A percentile compares a stretch with the other conserved stretches of the same genome.
These are phyloP conservation scores for Nomada hirtipes DNA, from an alignment of 2,888 invertebrate genomes.

Conservation along the genomic window DNA sequence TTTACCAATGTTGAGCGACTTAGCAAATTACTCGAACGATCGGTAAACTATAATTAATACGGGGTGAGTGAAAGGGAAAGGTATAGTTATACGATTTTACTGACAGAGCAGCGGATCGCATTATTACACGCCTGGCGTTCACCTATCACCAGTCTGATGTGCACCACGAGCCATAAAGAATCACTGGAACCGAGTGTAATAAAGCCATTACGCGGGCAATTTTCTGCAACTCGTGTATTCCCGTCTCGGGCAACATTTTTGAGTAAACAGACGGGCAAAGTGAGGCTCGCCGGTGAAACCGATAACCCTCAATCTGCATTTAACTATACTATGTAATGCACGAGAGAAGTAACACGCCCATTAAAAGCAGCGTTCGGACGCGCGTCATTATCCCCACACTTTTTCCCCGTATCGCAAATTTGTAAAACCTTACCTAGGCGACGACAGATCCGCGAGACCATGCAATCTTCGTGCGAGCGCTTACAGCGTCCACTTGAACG, in stretches of 20 bases:
- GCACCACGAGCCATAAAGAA: background rate
- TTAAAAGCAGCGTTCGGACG: conserved; percentile 21
- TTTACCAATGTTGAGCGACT: background rate
- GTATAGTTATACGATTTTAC: too few species aligned
- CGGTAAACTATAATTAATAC: too few species aligned
- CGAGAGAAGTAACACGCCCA: conserved; percentile 22
- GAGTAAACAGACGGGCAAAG: conserved; percentile 32
- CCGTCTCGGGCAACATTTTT: background rate
- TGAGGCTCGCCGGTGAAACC: conserved; percentile 10
- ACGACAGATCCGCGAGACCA: too few species aligned
- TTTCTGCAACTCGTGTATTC: background rate
- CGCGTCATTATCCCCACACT: conserved; percentile 6
- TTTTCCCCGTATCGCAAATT: background rate
- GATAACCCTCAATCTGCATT: conserved; percentile 37
- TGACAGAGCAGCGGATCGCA: background rate
- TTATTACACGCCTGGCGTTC: background rate
- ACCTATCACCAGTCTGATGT: background rate
- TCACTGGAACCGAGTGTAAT: background rate
- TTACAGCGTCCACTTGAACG: too few species aligned
- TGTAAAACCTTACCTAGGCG: background rate
- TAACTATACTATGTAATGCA: conserved; percentile 28
- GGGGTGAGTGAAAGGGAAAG: too few species aligned
- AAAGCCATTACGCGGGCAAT: background rate
- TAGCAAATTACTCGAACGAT: background rate
- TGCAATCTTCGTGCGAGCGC: too few species aligned